Evolutionary conservation across 2,797 vertebrate species (phyloP), one percentile per base, ranked within the genome.

Genomic region (Alectoris magna): DNA sequence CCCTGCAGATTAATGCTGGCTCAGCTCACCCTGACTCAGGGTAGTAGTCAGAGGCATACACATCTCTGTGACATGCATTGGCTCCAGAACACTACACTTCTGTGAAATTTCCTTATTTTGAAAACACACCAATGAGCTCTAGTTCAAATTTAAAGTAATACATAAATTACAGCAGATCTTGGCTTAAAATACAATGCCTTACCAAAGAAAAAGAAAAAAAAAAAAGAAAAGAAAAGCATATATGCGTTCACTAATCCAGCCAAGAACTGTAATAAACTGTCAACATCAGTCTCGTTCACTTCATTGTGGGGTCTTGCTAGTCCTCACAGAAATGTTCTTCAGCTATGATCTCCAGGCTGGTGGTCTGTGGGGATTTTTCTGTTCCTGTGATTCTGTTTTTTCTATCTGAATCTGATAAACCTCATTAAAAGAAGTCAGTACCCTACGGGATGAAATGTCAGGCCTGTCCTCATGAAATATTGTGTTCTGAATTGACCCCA

Each of bases 191-290:
- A 87, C 60, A 95, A 92, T 84, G 77, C n/a, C 38, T 94, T 58
- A 49, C 10, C 0, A n/a, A 56, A 78, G 81, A 46, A 38, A 67
- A 56, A 70, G 34, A 55, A 14, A 34, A 62, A 44, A 66, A 55
- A 14, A n/a, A 24, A 55, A 14, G 29, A 24, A 62, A 44, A 53
- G 44, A 70, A 55, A 11, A 34, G 13, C 39, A 16, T 78, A 66
- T 89, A 9, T 44, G 43, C 59, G 5, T 84, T 93, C 67, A 71
- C 44, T 91, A 92, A 92, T 92, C 80, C 74, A 93, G 91, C 91
- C 95, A 94, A 94, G 66, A 86, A 66, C 66, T 84, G 44, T 62
- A 95, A 95, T 92, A 95, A 95, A 88, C 77, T 95, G 87, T 92
- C 93, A 92, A 48, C 92, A 94, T 93, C 71, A 88, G 83, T 92